These are phyloP conservation scores for Semibalanus balanoides DNA, from an alignment of 1,140 invertebrate genomes.

Conservation along the genomic window DNA sequence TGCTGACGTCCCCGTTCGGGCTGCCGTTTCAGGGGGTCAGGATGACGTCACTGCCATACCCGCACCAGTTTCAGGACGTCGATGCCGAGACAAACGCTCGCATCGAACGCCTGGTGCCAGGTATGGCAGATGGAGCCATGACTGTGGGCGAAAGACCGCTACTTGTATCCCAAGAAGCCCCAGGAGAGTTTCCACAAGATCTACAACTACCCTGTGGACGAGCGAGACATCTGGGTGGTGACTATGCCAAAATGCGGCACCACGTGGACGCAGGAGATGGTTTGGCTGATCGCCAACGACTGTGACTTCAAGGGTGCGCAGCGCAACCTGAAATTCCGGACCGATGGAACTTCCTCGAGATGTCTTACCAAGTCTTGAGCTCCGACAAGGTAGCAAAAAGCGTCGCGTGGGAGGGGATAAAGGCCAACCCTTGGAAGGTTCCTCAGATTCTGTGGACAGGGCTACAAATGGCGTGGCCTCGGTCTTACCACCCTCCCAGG, in stretches of 20 bases:
- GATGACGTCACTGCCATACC: neutral
- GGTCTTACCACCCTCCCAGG: constrained; percentile 24
- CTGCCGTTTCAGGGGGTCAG: too few species aligned
- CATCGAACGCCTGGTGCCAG: neutral
- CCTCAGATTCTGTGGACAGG: neutral
- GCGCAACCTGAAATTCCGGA: constrained; percentile 5
- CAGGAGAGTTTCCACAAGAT: neutral
- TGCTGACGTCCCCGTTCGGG: too few species aligned
- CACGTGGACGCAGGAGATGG: constrained; percentile 39
- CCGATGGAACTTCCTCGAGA: neutral
- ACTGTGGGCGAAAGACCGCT: neutral
- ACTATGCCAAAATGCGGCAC: constrained; percentile 68
- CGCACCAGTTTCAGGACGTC: neutral
- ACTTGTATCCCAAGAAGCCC: neutral
- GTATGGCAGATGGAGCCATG: neutral
- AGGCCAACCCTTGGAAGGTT: neutral
- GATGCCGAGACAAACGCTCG: neutral
- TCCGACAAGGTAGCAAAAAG: neutral
- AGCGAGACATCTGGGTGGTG: constrained; percentile 32
- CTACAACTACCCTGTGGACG: neutral
- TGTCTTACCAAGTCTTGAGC: neutral
- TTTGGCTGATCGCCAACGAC: constrained; percentile 20
- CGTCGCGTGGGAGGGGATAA: neutral
- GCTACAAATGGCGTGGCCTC: neutral
- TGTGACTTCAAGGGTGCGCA: constrained; percentile 15